phyloP scores from a whole-genome alignment of 2,888 invertebrate genomes.

The Caenorhabditis doughertyi region DNA sequence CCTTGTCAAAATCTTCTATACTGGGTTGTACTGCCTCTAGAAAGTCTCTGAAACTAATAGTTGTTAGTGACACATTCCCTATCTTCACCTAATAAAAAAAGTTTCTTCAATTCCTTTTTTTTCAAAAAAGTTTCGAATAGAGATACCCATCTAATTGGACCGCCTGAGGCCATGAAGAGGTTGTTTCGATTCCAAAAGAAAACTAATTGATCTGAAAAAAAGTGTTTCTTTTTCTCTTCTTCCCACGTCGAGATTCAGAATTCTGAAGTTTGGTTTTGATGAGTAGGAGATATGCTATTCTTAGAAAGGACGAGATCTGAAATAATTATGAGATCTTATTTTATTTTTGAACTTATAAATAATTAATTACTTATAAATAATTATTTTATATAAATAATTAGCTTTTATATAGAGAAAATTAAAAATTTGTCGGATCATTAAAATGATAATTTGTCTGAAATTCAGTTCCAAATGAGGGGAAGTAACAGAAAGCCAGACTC shows the following conservation, averaged over 20 bases:
- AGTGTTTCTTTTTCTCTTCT: neutral
- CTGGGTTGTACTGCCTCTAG: neutral
- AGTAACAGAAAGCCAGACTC: neutral
- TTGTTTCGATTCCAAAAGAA: neutral
- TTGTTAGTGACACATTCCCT: no score
- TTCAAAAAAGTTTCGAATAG: conserved; percentile 8
- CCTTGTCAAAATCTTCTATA: neutral
- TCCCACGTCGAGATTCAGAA: no score
- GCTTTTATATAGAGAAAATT: no score
- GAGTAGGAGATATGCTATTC: no score
- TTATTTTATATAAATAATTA: no score
- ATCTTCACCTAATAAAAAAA: neutral
- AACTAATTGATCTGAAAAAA: conserved; percentile 39
- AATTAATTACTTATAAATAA: no score
- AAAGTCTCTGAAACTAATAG: no score
- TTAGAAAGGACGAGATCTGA: no score
- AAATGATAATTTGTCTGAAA: conserved; percentile 14
- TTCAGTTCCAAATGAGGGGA: neutral
- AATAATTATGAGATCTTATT: no score
- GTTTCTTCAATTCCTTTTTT: neutral
- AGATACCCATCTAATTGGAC: conserved; percentile 58
- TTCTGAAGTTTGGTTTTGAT: no score
- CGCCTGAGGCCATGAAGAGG: conserved; percentile 35
- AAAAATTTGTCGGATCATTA: neutral
- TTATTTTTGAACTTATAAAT: no score